Conservation (phyloP, 2,113 vertebrate genomes). For the Potamarius usumacintae region DNA sequence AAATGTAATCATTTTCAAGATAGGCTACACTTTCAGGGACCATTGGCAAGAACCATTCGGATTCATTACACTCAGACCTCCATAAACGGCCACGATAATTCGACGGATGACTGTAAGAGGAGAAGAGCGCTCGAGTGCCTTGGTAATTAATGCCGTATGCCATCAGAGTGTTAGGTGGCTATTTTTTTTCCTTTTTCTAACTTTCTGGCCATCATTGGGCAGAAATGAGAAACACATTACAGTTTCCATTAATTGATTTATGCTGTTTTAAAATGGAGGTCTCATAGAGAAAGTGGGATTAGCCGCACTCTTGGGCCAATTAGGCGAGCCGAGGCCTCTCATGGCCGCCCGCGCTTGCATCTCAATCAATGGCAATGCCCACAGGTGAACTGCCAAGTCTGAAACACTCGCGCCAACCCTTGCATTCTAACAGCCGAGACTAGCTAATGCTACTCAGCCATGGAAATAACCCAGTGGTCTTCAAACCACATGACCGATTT, state of each 20-base stretch:
- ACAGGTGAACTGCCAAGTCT: constrained; percentile 73
- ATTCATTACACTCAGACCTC: constrained; percentile 49
- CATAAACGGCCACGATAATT: constrained; percentile 46
- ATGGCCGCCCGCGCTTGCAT: constrained; percentile 52
- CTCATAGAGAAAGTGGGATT: constrained; percentile 67
- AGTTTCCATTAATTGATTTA: constrained; percentile 71
- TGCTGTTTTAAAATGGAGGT: constrained; percentile 70
- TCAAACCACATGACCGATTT: not conserved
- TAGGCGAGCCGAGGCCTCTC: constrained; percentile 60
- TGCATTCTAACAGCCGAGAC: constrained; percentile 64
- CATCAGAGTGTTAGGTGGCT: constrained; percentile 59
- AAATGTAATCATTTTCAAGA: constrained; percentile 49
- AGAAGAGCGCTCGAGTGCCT: constrained; percentile 35
- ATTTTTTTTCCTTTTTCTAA: constrained; percentile 53
- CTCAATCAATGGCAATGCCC: constrained; percentile 65
- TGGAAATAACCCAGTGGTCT: constrained; percentile 41
- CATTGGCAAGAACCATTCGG: constrained; percentile 37
- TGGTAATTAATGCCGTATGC: constrained; percentile 47
- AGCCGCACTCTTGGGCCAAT: constrained; percentile 69
- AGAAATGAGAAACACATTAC: constrained; percentile 71
- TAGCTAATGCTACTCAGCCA: constrained; percentile 59
- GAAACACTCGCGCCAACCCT: constrained; percentile 37
- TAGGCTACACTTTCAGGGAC: constrained; percentile 45
- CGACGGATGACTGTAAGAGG: constrained; percentile 46
- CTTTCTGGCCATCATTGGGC: constrained; percentile 47